phyloP scores from a whole-genome alignment of 2,113 vertebrate species.

The Hypanus sabinus region DNA sequence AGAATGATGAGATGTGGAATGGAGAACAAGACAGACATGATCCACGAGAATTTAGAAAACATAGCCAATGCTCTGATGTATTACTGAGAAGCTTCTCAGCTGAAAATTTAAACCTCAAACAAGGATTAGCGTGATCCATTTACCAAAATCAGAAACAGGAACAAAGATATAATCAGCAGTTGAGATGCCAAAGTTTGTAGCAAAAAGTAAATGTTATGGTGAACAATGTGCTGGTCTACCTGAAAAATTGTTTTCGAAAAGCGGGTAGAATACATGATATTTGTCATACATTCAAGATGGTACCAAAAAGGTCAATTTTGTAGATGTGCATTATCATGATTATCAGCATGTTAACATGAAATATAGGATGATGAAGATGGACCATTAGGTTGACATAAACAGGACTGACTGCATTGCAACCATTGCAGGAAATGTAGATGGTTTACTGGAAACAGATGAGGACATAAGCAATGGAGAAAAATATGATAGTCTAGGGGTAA shows the following conservation, averaged over 20 bases:
- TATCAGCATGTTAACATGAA: neutral
- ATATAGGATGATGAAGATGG: neutral
- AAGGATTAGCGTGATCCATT: neutral
- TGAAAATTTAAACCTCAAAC: neutral
- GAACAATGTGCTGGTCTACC: neutral
- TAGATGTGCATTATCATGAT: neutral
- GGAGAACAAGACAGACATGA: neutral
- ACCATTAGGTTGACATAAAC: neutral
- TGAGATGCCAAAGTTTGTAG: neutral
- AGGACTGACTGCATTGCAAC: neutral
- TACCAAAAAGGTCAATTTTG: neutral
- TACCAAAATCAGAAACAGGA: neutral
- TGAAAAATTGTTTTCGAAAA: neutral
- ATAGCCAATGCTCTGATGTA: neutral
- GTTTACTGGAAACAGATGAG: neutral
- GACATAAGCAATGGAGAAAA: neutral
- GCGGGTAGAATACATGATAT: neutral
- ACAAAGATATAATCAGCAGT: neutral
- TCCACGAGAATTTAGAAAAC: neutral
- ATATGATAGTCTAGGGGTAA: neutral
- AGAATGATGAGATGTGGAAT: neutral
- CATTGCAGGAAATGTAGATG: neutral
- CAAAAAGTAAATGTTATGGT: neutral
- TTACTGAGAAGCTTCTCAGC: neutral
- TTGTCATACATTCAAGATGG: neutral